Percentiles rank a stretch among this genome's conserved stretches.
Conservation (phyloP, 2,888 invertebrate genomes). For the Orthonevra nobilis region DNA sequence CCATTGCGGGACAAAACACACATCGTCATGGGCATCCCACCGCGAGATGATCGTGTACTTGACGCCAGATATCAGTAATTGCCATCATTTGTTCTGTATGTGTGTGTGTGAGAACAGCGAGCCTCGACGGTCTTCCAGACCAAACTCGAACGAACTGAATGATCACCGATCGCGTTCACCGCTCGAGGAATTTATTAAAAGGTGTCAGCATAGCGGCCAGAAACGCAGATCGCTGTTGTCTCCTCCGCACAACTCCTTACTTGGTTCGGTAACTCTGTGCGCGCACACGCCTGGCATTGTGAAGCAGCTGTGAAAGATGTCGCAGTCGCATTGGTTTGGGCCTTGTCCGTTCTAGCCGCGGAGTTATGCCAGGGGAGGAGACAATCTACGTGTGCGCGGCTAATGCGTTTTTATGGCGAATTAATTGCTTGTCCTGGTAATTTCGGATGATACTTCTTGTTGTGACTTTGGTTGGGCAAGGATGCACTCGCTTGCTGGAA, state of each 20-base stretch:
- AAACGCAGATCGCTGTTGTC: slow-evolving; percentile 29
- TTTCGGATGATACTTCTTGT: slow-evolving; percentile 61
- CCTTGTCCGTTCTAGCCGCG: slow-evolving; percentile 1
- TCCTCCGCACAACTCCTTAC: slow-evolving; percentile 36
- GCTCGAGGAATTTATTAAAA: slow-evolving; percentile 66
- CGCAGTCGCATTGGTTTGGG: slow-evolving; percentile 6
- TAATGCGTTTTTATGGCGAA: slow-evolving; percentile 70
- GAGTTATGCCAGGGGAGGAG: slow-evolving; percentile 8
- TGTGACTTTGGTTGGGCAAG: slow-evolving; percentile 6
- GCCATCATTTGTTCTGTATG: slow-evolving; percentile 60
- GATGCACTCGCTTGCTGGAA: slow-evolving; percentile 43
- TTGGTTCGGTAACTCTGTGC: slow-evolving; percentile 26
- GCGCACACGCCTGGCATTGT: slow-evolving; percentile 43
- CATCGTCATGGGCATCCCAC: slow-evolving; percentile 53
- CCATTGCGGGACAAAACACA: slow-evolving; percentile 65
- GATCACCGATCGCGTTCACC: slow-evolving; percentile 56
- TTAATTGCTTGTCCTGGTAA: slow-evolving; percentile 70
- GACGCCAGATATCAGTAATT: slow-evolving; percentile 71
- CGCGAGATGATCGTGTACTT: slow-evolving; percentile 61
- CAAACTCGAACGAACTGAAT: slow-evolving; percentile 52
- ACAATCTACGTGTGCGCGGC: slow-evolving; percentile 38
- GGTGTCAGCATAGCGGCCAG: slow-evolving; percentile 55
- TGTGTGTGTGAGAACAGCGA: slow-evolving; percentile 48
- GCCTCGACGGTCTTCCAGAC: slow-evolving; percentile 6
- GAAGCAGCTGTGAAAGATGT: slow-evolving; percentile 39